phyloP scores from a whole-genome alignment of 1,140 invertebrate species.

The Helicoverpa zea region DNA sequence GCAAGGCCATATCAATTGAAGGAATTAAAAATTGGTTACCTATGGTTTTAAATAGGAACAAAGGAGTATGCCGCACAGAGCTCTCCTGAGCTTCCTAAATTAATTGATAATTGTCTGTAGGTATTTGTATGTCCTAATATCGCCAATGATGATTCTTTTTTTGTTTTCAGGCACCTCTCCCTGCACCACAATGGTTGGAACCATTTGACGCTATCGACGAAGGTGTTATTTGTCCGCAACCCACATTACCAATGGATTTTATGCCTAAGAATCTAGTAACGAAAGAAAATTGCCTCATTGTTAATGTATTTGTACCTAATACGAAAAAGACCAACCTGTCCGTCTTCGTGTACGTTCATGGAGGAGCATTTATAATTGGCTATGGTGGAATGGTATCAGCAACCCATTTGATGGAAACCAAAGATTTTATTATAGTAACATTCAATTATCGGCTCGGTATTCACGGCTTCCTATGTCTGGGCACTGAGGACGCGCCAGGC shows the following conservation, averaged over 20 bases:
- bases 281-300: conserved; percentile 61
- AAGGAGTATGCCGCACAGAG: no score
- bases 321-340: conserved; percentile 62
- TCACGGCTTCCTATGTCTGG: conserved; percentile 70
- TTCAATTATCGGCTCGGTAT: conserved; percentile 69
- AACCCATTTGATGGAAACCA: conserved; percentile 57
- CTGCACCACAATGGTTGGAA: conserved; percentile 58
- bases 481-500: conserved; percentile 68
- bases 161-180: conserved; percentile 59
- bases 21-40: no score
- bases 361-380: conserved; percentile 62
- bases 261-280: conserved; percentile 25
- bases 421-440: conserved; percentile 60
- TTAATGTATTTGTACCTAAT: conserved; percentile 65
- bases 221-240: conserved; percentile 66
- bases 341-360: conserved; percentile 71
- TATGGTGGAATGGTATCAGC: conserved; percentile 53
- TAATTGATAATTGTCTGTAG: no score
- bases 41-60: no score
- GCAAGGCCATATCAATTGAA: no score
- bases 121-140: no score
- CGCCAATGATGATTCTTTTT: background rate
- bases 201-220: conserved; percentile 56
- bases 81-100: no score
- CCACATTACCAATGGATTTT: background rate